Conservation (phyloP, 35 echinoderm and acorn worm genomes). For the Apostichopus parvimensis region DNA sequence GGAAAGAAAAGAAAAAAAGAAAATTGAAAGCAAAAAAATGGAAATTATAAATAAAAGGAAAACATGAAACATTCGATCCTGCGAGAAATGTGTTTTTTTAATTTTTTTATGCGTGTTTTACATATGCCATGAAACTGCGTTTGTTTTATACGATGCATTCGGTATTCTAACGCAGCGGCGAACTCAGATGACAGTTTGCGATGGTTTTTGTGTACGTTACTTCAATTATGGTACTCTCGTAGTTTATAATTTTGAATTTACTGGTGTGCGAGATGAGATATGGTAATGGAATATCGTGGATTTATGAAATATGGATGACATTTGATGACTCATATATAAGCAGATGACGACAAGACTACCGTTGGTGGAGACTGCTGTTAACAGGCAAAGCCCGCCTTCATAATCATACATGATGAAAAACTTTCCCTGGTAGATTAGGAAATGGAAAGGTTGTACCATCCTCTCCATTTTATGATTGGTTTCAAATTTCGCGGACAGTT, state of each 20-base stretch:
- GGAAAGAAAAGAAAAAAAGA: background rate
- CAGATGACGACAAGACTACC: background rate
- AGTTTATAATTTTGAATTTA: slow-evolving; percentile 21
- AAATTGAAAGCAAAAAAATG: no score
- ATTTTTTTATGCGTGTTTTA: background rate
- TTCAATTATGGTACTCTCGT: slow-evolving; percentile 6
- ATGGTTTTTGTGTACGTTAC: slow-evolving; percentile 10
- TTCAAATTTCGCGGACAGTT: background rate
- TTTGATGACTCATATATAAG: background rate
- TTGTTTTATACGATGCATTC: slow-evolving; percentile 17
- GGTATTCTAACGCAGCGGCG: background rate
- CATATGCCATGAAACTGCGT: background rate
- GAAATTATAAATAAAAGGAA: background rate
- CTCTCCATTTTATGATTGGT: background rate
- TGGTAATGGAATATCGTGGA: slow-evolving; percentile 12
- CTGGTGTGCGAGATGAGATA: slow-evolving; percentile 20
- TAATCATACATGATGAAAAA: background rate
- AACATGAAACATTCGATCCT: background rate
- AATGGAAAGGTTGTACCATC: background rate
- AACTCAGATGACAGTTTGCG: background rate
- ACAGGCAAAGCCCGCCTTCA: background rate
- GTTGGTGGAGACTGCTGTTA: background rate
- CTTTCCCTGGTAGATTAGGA: background rate
- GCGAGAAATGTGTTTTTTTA: background rate
- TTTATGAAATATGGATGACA: slow-evolving; percentile 19